Evolutionary conservation across 2,888 invertebrate species (phyloP).

Genomic region (Agrochola macilenta): DNA sequence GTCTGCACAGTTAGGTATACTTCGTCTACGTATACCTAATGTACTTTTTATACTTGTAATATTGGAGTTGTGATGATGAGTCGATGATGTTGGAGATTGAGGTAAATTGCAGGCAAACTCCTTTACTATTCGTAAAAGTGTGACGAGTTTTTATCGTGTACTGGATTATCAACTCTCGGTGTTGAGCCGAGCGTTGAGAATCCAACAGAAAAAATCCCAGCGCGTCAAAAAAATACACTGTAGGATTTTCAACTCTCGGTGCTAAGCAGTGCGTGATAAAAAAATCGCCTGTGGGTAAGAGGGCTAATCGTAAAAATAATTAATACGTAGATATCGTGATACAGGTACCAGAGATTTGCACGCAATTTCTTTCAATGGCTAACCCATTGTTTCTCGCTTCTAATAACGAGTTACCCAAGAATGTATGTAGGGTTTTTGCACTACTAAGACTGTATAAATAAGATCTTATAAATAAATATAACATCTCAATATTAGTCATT

Average conservation of each 20-base stretch:
- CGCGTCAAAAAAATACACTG: neutral
- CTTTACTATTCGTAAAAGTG: neutral
- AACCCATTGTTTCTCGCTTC: slow-evolving; percentile 10
- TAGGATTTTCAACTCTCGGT: neutral
- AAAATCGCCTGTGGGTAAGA: too few relatives aligned
- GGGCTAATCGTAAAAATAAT: neutral
- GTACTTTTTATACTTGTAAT: slow-evolving; percentile 2
- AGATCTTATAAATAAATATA: slow-evolving; percentile 39
- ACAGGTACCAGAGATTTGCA: slow-evolving; percentile 15
- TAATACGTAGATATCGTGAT: neutral
- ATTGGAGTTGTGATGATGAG: neutral
- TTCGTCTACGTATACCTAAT: neutral
- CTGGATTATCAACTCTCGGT: neutral
- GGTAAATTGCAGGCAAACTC: neutral
- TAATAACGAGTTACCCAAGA: slow-evolving; percentile 15
- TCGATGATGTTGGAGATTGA: neutral
- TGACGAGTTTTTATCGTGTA: neutral
- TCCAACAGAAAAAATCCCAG: neutral
- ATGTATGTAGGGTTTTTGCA: slow-evolving; percentile 22
- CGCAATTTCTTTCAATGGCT: slow-evolving; percentile 25
- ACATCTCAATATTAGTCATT: slow-evolving; percentile 34
- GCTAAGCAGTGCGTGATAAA: neutral
- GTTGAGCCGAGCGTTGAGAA: neutral
- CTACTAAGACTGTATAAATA: slow-evolving; percentile 54
- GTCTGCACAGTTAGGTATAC: slow-evolving; percentile 2